A percentile compares a stretch with the other conserved stretches of the same genome.
These are phyloP conservation scores for Argentina silus DNA, from an alignment of 2,797 vertebrate genomes.

Conservation along the genomic window DNA sequence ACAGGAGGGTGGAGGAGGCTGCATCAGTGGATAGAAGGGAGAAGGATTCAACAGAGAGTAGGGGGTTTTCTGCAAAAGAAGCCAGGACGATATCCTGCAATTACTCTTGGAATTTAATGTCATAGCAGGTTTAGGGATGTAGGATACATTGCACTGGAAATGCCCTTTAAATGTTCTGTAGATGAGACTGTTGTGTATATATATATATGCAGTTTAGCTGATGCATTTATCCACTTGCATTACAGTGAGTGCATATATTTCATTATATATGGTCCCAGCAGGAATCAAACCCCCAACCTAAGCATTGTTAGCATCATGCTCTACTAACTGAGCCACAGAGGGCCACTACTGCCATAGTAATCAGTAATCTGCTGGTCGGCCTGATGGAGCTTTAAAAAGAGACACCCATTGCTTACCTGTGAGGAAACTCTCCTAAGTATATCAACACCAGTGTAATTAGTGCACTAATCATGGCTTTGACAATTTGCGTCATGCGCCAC, in stretches of 20 bases:
- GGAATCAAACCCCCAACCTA: no score
- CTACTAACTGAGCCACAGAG: background rate
- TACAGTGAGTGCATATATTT: no score
- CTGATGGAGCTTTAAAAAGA: background rate
- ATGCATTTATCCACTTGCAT: no score
- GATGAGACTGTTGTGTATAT: no score
- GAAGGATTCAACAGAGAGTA: no score
- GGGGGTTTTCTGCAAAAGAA: constrained; percentile 57
- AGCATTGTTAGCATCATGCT: no score
- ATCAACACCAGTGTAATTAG: constrained; percentile 43
- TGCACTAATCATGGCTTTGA: constrained; percentile 45
- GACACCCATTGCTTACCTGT: constrained; percentile 6
- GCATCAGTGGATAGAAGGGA: no score
- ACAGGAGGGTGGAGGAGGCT: no score
- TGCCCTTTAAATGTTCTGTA: constrained; percentile 39
- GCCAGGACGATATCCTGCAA: constrained; percentile 59
- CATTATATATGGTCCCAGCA: no score
- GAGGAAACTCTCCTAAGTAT: constrained; percentile 16
- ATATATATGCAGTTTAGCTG: no score
- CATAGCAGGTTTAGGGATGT: constrained; percentile 64
- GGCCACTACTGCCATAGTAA: background rate
- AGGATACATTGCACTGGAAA: constrained; percentile 50
- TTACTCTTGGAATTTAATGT: constrained; percentile 67
- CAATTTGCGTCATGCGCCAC: constrained; percentile 13
- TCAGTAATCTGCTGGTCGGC: no score